Conservation (phyloP, 2,797 vertebrate species). For the Pseudomugil gertrudae region DNA sequence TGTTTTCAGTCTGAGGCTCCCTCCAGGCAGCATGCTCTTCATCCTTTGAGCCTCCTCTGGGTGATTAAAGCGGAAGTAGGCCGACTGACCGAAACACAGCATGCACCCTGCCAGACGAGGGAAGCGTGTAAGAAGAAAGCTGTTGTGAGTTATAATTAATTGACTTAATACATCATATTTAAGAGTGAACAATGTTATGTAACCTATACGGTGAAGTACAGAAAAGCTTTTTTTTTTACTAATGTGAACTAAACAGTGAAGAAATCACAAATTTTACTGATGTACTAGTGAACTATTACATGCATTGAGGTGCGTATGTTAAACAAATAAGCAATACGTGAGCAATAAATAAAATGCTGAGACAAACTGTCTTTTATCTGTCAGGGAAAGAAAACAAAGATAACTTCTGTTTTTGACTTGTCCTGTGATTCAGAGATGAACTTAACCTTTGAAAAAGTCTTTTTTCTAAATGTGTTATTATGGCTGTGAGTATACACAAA, state of each 20-base stretch:
- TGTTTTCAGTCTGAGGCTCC: constrained; percentile 69
- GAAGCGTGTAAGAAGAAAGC: background rate
- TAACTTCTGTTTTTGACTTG: background rate
- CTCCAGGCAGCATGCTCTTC: constrained; percentile 92
- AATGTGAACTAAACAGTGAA: background rate
- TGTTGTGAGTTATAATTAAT: background rate
- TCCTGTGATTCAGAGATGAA: background rate
- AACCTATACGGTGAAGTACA: too few species aligned
- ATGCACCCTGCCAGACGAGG: constrained; percentile 87
- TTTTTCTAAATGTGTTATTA: too few species aligned
- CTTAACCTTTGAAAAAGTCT: background rate
- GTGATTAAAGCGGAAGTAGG: constrained; percentile 96
- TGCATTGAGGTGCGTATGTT: background rate
- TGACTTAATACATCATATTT: background rate
- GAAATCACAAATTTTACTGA: background rate
- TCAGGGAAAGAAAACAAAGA: background rate
- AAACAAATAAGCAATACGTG: background rate
- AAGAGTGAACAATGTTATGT: background rate
- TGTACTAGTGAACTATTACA: background rate
- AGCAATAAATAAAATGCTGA: background rate
- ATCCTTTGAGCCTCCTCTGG: constrained; percentile 96
- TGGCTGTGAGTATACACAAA: background rate
- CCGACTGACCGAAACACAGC: constrained; percentile 95
- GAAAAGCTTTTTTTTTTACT: background rate
- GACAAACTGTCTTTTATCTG: background rate